A percentile compares a stretch with the other conserved stretches of the same genome.
phyloP scores from a whole-genome alignment of 2,888 invertebrate species.

The Camptogramma bilineatum region DNA sequence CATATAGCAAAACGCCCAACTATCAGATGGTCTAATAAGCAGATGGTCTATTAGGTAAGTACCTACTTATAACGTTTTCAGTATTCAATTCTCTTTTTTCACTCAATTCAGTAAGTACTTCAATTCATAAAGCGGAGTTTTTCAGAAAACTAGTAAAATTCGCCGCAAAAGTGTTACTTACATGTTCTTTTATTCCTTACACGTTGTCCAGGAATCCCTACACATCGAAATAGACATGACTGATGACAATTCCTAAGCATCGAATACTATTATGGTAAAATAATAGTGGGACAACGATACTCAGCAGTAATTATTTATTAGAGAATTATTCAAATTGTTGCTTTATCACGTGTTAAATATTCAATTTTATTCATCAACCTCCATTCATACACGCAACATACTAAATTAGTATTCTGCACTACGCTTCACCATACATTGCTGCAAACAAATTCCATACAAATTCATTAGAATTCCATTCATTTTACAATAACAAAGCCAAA shows the following conservation, averaged over 20 bases:
- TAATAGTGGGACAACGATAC: conserved; percentile 38
- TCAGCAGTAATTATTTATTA: conserved; percentile 44
- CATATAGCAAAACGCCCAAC: no score
- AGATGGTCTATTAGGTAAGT: no score
- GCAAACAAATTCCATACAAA: conserved; percentile 43
- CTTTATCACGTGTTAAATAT: conserved; percentile 50
- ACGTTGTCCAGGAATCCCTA: conserved; percentile 39
- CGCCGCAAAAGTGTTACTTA: conserved; percentile 7
- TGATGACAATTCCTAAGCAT: conserved; percentile 36
- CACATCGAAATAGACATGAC: conserved; percentile 53
- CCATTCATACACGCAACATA: conserved; percentile 43
- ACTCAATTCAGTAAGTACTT: no score
- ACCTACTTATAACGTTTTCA: no score
- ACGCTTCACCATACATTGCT: conserved; percentile 24
- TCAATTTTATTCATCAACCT: conserved; percentile 48
- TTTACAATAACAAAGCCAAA: conserved; percentile 30
- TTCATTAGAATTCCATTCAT: conserved; percentile 45
- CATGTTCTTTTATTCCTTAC: conserved; percentile 19
- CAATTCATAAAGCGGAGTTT: no score
- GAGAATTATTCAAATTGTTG: conserved; percentile 43
- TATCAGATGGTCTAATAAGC: no score
- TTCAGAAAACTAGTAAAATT: neutral
- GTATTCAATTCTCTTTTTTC: no score
- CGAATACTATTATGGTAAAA: conserved; percentile 37
- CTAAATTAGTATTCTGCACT: conserved; percentile 44